phyloP scores from a whole-genome alignment of 1,140 invertebrate genomes.

The Akabosia matsudoensis region DNA sequence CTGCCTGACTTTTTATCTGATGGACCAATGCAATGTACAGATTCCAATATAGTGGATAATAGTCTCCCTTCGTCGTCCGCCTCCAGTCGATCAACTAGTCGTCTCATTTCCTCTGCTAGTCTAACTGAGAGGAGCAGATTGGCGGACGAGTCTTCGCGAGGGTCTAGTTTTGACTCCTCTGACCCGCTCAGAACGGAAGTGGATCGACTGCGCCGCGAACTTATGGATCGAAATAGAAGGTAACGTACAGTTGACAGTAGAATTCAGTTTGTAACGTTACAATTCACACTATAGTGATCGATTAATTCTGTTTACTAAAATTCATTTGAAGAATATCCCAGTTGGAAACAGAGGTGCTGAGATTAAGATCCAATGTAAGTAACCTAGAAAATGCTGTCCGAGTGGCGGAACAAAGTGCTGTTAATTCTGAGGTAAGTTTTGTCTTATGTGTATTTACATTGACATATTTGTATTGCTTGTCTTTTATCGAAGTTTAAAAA shows the following conservation, averaged over 20 bases:
- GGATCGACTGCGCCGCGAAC: slow-evolving; percentile 30
- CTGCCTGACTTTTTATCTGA: slow-evolving; percentile 71
- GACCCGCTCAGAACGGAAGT: slow-evolving; percentile 20
- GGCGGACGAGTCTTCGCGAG: not conserved
- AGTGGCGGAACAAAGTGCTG: slow-evolving; percentile 18
- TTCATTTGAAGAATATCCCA: slow-evolving; percentile 28
- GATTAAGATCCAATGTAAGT: slow-evolving; percentile 25
- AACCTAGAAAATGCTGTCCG: slow-evolving; percentile 4
- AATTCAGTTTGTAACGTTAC: too few species aligned
- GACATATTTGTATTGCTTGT: not conserved
- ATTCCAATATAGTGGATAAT: not conserved
- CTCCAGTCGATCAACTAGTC: not conserved
- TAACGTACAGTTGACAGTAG: not conserved
- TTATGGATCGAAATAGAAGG: slow-evolving; percentile 31
- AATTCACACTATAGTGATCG: too few species aligned
- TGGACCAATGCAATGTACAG: slow-evolving; percentile 59
- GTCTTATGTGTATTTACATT: not conserved
- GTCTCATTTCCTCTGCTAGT: not conserved
- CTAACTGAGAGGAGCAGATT: not conserved
- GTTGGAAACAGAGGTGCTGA: slow-evolving; percentile 32
- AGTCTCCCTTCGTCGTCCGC: not conserved
- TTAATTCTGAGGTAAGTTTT: slow-evolving; percentile 19
- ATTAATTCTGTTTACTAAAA: not conserved
- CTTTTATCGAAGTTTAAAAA: not conserved
- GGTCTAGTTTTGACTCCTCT: slow-evolving; percentile 22